Evolutionary conservation across 2,888 invertebrate genomes (phyloP), one percentile per base, ranked within the genome.

Genomic region (Nomada goodeniana): DNA sequence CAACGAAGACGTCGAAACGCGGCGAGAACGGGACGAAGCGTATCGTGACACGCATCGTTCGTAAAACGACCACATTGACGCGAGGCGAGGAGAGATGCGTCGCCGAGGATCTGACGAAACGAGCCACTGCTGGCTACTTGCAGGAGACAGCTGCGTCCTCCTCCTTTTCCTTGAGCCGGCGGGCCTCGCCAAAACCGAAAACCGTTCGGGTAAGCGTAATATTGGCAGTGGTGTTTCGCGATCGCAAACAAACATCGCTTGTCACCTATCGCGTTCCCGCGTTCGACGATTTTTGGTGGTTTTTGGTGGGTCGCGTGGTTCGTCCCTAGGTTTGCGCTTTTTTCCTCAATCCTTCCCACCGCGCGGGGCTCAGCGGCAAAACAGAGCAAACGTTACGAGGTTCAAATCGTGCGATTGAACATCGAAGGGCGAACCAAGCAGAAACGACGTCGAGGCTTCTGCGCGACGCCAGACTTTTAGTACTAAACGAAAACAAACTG

Each of bases 31-130:
- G 98, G 55, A 96, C 96, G 92, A 95, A 97, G 82, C 96, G 97
- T 87, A 97, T 98, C 86, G 98, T 98, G 42, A 97, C 98, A 60
- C 96, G 97, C 92, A 97, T 98, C 84, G 96, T 98, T 70, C 95
- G 97, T 83, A 98, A 98, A 94, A 97, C 98, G 89, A 98, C 98
- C 52, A 98, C 98, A 2, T 93, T 98, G 88, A 97, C 97, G 83
- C 95, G 98, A 20, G 98, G 98, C 57, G 98, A 98, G 93, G 98
- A 98, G 93, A 96, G 96, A 89, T 96, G 96, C 83, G 95, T 95
- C 97, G 94, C 96, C 53, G 97, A 98, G 91, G 96, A 97, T 92
- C 93, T 97, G 89, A 94, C 95, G 68, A 95, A 95, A 92, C 94
- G 95, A 76, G 96, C 95, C 10, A 92, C 94, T 29, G 92, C 94